A percentile compares a stretch with the other conserved stretches of the same genome.
Conservation (phyloP, 2,113 vertebrate genomes). For the Nycticryphes semicollaris region DNA sequence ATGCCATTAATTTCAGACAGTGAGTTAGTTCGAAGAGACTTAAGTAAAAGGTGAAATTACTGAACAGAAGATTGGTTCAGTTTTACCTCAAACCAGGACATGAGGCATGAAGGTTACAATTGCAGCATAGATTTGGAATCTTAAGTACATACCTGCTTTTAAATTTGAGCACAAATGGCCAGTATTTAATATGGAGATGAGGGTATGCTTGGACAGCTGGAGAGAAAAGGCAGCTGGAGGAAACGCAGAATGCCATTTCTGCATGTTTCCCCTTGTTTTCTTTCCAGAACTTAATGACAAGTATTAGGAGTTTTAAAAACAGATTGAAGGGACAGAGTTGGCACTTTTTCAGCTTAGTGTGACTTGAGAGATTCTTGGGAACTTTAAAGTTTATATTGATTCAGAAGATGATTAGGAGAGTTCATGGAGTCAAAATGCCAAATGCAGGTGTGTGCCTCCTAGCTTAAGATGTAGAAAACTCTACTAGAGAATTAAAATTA, state of each 20-base stretch:
- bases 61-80: neutral
- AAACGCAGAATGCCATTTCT: neutral
- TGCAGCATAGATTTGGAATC: neutral
- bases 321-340: neutral
- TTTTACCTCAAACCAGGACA: neutral
- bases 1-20: neutral
- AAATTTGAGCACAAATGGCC: neutral
- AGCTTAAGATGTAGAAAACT: neutral
- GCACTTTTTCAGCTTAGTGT: neutral
- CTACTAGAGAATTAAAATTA: neutral
- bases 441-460: neutral
- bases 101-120: neutral
- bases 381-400: neutral
- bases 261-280: neutral
- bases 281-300: neutral
- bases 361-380: neutral
- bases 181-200: accelerated
- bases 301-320: neutral
- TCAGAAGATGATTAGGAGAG: neutral
- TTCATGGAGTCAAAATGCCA: neutral
- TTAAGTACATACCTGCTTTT: neutral
- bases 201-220: neutral
- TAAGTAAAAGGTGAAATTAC: neutral
- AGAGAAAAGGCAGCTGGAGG: neutral
- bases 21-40: neutral